Evolutionary conservation across 2,113 vertebrate species (phyloP), one percentile per base, ranked within the genome.

Genomic region (Mungos mungo): DNA sequence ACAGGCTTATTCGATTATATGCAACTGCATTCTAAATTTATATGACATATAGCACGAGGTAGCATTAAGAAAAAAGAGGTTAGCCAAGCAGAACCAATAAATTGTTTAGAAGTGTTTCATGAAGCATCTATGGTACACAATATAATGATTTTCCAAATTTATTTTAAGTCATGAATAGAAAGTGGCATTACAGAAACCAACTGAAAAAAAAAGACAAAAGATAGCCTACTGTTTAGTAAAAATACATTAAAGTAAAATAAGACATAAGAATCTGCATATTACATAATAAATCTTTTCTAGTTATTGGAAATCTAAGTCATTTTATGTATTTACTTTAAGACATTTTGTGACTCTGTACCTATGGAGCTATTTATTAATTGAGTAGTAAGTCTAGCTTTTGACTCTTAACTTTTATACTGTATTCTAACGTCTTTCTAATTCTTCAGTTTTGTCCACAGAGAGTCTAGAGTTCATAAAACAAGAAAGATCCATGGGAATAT

Each of bases 111-210:
- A 91, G 72, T 33, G 3, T 89, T 25, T 84, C 71, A 69, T 74
- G 50, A 94, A 83, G 19, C 27, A 83, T 38, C 82, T 52, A 69
- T 85, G 3, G 57, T 47, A 85, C 8, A 68, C 16, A 84, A 38
- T 91, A 52, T 38, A 88, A 81, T 83, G 31, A 65, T 31, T 87
- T 97, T 96, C 77, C 19, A 83, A 94, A 71, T 93, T 86, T 72
- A 83, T 91, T 92, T 76, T 88, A 72, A 96, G 38, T 41, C 38
- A 77, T 72, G 14, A 92, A 83, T 85, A 95, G 38, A 97, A 97
- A 94, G 15, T 54, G 1, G 25, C 19, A 81, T 74, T 81, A 82
- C 0, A 90, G 63, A 66, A 81, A 96, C 14, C 93, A 96, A 77
- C 14, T 18, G 29, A 57, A 85, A 90, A 68, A 68, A 87, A 87